These are phyloP conservation scores for Aricia agestis DNA, from an alignment of 1,140 invertebrate genomes.

Conservation along the genomic window DNA sequence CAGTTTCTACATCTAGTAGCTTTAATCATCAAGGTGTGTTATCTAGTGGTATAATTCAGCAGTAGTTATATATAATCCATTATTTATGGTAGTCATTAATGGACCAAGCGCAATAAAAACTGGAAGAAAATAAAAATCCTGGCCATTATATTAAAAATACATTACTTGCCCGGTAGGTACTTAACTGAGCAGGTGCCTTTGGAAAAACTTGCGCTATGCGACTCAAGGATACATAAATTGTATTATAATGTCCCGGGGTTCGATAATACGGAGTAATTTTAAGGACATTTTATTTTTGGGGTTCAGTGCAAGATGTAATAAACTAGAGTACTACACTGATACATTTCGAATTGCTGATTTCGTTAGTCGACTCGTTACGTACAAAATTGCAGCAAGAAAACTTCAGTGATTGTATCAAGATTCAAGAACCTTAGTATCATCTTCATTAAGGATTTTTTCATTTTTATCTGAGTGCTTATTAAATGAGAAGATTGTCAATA, in stretches of 20 bases:
- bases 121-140: slow-evolving; percentile 13
- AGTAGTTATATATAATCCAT: slow-evolving; percentile 14
- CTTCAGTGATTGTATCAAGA: no score
- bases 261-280: slow-evolving; percentile 15
- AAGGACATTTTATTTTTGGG: slow-evolving; percentile 6
- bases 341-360: neutral
- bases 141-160: slow-evolving; percentile 8
- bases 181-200: slow-evolving; percentile 6
- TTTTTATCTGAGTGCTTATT: no score
- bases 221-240: slow-evolving; percentile 10
- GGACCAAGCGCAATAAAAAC: slow-evolving; percentile 6
- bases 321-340: neutral
- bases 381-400: no score
- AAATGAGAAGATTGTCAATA: no score
- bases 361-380: no score
- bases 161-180: neutral
- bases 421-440: no score
- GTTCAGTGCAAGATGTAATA: neutral
- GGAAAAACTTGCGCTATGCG: slow-evolving; percentile 8
- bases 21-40: no score
- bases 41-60: neutral
- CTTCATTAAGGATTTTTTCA: no score
- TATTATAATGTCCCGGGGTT: slow-evolving; percentile 11
- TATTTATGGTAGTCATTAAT: slow-evolving; percentile 18
- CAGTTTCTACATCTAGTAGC: slow-evolving; percentile 8